Conservation (phyloP, 1,140 invertebrate genomes). For the Nixonia krombeini region DNA sequence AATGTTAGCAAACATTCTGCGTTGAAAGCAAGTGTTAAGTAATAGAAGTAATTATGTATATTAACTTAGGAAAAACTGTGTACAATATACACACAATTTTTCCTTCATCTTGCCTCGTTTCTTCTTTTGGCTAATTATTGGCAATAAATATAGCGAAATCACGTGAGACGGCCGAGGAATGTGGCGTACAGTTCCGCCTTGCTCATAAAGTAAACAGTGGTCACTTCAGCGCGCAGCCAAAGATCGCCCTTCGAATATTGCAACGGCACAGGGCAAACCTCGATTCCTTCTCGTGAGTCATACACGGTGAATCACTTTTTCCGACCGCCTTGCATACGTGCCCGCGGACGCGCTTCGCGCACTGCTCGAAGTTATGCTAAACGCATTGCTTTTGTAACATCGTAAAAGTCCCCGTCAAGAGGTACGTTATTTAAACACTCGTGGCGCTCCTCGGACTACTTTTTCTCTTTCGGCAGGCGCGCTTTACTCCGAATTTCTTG, state of each 20-base stretch:
- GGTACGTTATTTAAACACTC: not conserved
- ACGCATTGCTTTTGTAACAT: conserved; percentile 35
- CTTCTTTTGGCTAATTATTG: too few relatives aligned
- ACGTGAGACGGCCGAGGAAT: conserved; percentile 33
- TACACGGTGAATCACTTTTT: conserved; percentile 18
- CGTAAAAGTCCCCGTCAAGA: conserved; percentile 18
- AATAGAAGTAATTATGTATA: too few relatives aligned
- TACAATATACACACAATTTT: too few relatives aligned
- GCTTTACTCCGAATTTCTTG: too few relatives aligned
- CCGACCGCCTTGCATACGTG: not conserved
- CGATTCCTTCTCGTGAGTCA: conserved; percentile 28
- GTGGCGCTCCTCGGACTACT: too few relatives aligned
- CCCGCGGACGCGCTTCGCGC: not conserved
- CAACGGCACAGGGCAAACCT: conserved; percentile 14
- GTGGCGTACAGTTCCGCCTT: conserved; percentile 28
- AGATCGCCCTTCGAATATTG: conserved; percentile 4
- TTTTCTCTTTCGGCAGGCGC: too few relatives aligned
- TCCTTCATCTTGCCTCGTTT: too few relatives aligned
- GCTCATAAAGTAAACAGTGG: conserved; percentile 33
- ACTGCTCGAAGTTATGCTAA: conserved; percentile 29
- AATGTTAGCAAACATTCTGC: too few relatives aligned
- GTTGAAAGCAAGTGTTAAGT: too few relatives aligned
- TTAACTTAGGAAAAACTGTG: too few relatives aligned
- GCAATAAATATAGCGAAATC: conserved; percentile 14
- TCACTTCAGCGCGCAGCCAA: conserved; percentile 11